These are phyloP conservation scores for Microcebus lehilahytsara DNA, from an alignment of 2,113 vertebrate species.

Conservation along the genomic window DNA sequence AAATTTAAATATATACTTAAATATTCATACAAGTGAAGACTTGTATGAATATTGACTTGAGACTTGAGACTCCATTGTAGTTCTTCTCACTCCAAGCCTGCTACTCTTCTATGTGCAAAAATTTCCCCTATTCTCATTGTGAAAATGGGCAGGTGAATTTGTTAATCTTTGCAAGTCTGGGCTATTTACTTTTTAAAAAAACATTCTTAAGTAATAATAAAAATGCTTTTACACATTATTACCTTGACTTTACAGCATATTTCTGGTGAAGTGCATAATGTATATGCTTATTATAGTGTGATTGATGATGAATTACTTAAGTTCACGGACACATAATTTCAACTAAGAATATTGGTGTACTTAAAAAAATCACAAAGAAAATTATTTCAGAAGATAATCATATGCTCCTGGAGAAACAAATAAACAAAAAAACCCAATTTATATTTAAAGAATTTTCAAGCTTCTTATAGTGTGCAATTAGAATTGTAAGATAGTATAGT, in stretches of 20 bases:
- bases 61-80: neutral
- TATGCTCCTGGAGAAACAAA: neutral
- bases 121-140: neutral
- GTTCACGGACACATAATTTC: neutral
- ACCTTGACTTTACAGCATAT: neutral
- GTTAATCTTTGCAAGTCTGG: neutral
- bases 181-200: neutral
- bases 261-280: neutral
- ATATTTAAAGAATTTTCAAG: neutral
- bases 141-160: neutral
- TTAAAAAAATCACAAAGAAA: neutral
- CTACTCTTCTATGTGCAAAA: neutral
- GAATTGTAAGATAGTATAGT: neutral
- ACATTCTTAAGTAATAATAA: neutral
- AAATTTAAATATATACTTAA: too few species aligned
- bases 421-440: neutral
- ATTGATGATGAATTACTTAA: neutral
- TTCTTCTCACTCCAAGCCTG: neutral
- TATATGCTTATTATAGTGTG: neutral
- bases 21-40: neutral
- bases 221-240: constrained; percentile 12
- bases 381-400: constrained; percentile 3
- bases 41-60: too few species aligned
- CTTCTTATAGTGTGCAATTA: constrained; percentile 6
- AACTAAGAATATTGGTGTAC: neutral